Base-by-base conservation (phyloP, 2,888 invertebrate species). In the Glyphotaelius pellucidus region DNA sequence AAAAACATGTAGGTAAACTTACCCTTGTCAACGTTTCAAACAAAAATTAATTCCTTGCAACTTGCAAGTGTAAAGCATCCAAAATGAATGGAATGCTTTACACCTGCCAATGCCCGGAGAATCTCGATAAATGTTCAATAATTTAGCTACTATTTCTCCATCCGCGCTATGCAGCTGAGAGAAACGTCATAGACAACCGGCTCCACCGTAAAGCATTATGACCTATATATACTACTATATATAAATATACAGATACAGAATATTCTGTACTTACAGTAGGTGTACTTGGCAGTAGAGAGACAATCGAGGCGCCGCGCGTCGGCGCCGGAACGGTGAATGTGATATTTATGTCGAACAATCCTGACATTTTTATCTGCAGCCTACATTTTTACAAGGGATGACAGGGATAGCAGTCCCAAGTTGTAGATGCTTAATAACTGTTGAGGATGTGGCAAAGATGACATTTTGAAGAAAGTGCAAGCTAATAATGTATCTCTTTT, bases 341-440 rank as follows among this genome's bases (percentile, higher is more conserved):
- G 88, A 92, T 92, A 93, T 93, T 93, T 93, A 93, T 93, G 93
- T 92, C 91, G 92, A 92, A 92, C 91, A 92, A 90, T 92, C 89
- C 90, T 93, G 93, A 92, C 93, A 93, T 93, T 93, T 93, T 93
- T 93, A 93, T 93, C 91, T 92, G 67, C 86, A 91, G 90, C 90
- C 90, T 92, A 92, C 67, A 67, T 91, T 93, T 92, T 92, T 90
- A 90, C 92, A 88, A 47, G 47, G 90, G 90, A 47, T 90, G 32
- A 52, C 86, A 42, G n/a, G 85, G 35, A 80, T 91, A 91, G 47
- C 86, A 38, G 30, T 42, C 14, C n/a, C 47, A 35, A 67, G 67
- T 25, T 67, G 25, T 9, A 25, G 52, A 67, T 67, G 67, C n/a
- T 67, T 25, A 25, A 67, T 67, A 67, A 67, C 83, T 83, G 83